Percentiles rank a stretch among this genome's conserved stretches.
phyloP scores from a whole-genome alignment of 2,797 vertebrate genomes.

The Streptopelia turtur region DNA sequence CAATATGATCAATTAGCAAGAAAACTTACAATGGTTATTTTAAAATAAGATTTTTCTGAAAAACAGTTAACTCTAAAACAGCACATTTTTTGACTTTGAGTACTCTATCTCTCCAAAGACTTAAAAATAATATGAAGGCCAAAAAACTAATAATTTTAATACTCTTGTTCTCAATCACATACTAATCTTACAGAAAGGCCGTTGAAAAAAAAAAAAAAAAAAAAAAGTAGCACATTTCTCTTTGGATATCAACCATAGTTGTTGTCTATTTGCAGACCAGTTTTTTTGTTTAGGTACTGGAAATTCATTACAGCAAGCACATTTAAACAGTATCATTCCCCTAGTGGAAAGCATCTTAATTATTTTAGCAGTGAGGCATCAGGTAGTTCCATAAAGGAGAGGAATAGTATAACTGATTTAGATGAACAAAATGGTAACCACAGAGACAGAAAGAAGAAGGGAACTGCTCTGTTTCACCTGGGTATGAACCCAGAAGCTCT shows the following conservation, averaged over 20 bases:
- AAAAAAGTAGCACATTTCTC: background rate
- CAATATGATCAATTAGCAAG: background rate
- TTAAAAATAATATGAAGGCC: background rate
- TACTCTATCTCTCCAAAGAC: background rate
- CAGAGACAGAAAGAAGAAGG: background rate
- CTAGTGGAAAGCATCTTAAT: background rate
- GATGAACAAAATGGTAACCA: background rate
- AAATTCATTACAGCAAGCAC: background rate
- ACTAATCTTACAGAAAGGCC: background rate
- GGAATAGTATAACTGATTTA: background rate
- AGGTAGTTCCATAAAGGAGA: background rate
- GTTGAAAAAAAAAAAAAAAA: background rate
- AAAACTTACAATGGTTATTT: background rate
- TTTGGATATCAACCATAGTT: background rate
- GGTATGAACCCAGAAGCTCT: background rate
- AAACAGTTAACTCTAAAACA: background rate
- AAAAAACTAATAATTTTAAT: background rate
- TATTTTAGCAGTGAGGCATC: background rate
- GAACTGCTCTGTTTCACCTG: background rate
- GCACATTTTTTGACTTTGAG: background rate
- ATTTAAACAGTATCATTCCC: background rate
- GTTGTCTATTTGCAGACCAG: background rate
- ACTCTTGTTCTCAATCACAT: background rate
- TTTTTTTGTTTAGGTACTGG: background rate
- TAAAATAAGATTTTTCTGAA: background rate